These are phyloP conservation scores for Thermophis baileyi DNA, from an alignment of 2,113 vertebrate species.

Conservation along the genomic window DNA sequence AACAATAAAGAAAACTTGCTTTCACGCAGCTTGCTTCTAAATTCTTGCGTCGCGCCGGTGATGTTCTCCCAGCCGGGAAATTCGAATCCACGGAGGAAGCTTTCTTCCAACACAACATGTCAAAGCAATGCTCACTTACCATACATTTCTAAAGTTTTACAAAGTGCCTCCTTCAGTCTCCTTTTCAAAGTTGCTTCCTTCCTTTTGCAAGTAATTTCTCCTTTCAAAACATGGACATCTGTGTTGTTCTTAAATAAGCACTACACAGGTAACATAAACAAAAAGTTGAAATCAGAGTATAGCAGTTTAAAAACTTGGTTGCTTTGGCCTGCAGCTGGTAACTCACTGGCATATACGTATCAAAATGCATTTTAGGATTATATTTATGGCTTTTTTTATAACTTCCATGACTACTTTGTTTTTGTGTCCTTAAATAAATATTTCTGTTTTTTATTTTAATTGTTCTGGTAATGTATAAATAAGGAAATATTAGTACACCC, in stretches of 20 bases:
- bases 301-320: conserved; percentile 17
- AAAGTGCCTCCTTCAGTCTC: neutral
- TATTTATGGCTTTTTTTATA: no score
- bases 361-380: no score
- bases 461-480: neutral
- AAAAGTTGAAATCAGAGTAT: conserved; percentile 41
- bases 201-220: conserved; percentile 31
- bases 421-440: neutral
- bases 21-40: no score
- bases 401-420: no score
- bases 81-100: no score
- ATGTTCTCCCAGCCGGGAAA: no score
- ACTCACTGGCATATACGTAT: neutral
- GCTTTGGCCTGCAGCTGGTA: no score
- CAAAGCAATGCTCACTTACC: neutral
- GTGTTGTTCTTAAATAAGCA: conserved; percentile 31
- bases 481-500: conserved; percentile 9
- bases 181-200: conserved; percentile 11
- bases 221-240: conserved; percentile 31
- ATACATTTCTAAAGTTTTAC: neutral
- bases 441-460: conserved; percentile 33
- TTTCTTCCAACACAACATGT: no score
- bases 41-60: no score
- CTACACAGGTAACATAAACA: conserved; percentile 40
- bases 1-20: no score